Percentiles rank a stretch among this genome's conserved stretches.
Conservation (phyloP, 2,888 invertebrate species). For the Parnassius mnemosyne region DNA sequence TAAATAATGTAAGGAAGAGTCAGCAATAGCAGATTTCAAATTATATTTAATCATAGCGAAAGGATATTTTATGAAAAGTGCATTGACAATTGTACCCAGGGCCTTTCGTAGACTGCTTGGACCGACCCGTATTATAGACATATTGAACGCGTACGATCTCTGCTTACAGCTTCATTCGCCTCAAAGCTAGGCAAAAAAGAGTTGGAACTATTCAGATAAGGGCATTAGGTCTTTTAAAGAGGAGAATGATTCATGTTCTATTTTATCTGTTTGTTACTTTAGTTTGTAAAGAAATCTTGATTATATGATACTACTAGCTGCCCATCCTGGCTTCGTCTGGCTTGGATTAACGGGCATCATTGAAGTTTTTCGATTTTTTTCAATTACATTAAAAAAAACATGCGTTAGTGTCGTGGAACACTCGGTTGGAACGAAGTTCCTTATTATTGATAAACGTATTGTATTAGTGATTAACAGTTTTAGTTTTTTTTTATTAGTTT, state of each 20-base stretch:
- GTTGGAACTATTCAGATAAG: slow-evolving; percentile 20
- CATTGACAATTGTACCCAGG: slow-evolving; percentile 19
- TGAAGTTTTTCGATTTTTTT: too few relatives aligned
- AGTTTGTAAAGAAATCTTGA: not conserved
- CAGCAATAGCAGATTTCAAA: not conserved
- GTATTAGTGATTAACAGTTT: too few relatives aligned
- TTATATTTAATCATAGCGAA: not conserved
- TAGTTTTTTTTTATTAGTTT: too few relatives aligned
- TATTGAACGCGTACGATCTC: slow-evolving; percentile 19
- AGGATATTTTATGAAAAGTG: slow-evolving; percentile 16
- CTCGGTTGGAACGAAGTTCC: too few relatives aligned
- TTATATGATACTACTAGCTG: too few relatives aligned
- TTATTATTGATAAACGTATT: too few relatives aligned
- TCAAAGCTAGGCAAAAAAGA: slow-evolving; percentile 15
- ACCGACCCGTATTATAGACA: slow-evolving; percentile 12
- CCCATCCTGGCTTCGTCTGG: too few relatives aligned
- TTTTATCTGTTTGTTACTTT: not conserved
- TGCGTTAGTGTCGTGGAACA: too few relatives aligned
- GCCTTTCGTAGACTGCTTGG: slow-evolving; percentile 8
- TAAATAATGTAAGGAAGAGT: too few relatives aligned
- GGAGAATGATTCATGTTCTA: slow-evolving; percentile 2
- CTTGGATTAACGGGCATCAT: too few relatives aligned
- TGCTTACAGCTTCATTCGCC: slow-evolving; percentile 11
- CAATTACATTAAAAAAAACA: too few relatives aligned
- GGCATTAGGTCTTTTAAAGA: slow-evolving; percentile 19